A percentile compares a stretch with the other conserved stretches of the same genome.
Evolutionary conservation across 2,888 invertebrate genomes (phyloP).

Genomic region (Strigamia maritima): DNA sequence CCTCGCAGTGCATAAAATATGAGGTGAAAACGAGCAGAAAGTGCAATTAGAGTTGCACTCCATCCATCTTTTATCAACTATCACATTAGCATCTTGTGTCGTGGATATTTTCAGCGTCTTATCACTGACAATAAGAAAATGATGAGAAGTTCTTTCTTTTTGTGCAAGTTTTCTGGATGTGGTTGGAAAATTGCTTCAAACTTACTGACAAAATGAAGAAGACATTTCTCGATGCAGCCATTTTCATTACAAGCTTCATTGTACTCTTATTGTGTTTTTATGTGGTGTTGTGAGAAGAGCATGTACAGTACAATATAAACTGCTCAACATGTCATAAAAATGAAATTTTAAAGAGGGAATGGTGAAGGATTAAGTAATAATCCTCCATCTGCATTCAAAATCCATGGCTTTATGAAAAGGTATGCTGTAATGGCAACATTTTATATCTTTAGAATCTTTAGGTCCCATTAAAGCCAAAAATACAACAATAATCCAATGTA

Average conservation of each 20-base stretch:
- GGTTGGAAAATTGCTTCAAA: background rate
- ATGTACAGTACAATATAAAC: background rate
- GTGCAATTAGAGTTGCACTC: background rate
- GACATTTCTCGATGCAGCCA: background rate
- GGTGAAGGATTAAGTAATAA: too few species aligned
- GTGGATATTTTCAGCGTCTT: background rate
- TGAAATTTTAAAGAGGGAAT: background rate
- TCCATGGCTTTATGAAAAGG: too few species aligned
- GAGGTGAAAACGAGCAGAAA: background rate
- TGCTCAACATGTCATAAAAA: background rate
- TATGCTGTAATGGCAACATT: too few species aligned
- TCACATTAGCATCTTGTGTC: background rate
- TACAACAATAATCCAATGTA: too few species aligned
- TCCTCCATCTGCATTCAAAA: too few species aligned
- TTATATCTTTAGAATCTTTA: too few species aligned
- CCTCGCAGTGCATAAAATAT: slow-evolving; percentile 1
- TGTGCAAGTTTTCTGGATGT: background rate
- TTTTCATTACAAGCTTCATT: slow-evolving; percentile 13
- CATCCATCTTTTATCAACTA: slow-evolving; percentile 20
- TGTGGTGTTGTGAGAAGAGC: background rate
- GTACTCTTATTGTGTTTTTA: slow-evolving; percentile 12
- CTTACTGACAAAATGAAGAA: background rate
- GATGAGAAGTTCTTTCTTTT: background rate
- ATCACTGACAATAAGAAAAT: background rate
- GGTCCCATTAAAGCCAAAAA: too few species aligned